Conservation (phyloP, 2,113 vertebrate genomes). For the Promerops cafer region DNA sequence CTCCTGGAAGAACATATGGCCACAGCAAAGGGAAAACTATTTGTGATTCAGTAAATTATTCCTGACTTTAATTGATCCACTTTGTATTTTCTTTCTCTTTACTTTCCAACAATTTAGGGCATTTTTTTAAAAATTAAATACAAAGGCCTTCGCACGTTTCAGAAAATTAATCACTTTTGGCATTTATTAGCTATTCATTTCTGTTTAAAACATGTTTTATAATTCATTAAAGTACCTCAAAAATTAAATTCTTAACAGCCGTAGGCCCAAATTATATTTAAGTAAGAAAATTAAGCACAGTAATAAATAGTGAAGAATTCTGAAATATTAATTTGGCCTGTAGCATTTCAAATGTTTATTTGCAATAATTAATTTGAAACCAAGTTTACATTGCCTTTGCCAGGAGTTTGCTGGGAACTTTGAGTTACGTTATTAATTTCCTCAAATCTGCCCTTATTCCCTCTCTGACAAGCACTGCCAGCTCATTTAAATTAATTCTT, state of each 20-base stretch:
- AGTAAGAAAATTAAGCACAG: slow-evolving; percentile 49
- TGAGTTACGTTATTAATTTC: neutral
- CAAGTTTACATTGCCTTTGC: slow-evolving; percentile 1
- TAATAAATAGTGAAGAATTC: slow-evolving; percentile 34
- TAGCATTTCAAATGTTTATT: slow-evolving; percentile 48
- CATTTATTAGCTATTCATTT: slow-evolving; percentile 42
- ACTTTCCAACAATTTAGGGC: slow-evolving; percentile 6
- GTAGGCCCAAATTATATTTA: slow-evolving; percentile 45
- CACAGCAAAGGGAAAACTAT: neutral
- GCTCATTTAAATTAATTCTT: neutral
- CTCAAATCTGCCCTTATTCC: neutral
- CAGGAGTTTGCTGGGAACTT: slow-evolving; percentile 11
- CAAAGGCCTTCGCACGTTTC: neutral
- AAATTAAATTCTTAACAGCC: slow-evolving; percentile 59
- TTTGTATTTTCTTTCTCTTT: neutral
- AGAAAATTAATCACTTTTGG: slow-evolving; percentile 58
- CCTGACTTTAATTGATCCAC: neutral
- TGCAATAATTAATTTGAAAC: slow-evolving; percentile 43
- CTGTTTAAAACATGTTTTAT: slow-evolving; percentile 49
- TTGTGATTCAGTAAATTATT: neutral
- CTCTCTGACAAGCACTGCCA: neutral
- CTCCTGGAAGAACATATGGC: fast-evolving
- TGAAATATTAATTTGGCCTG: slow-evolving; percentile 63
- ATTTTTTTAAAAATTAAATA: slow-evolving; percentile 16
- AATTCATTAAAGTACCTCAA: slow-evolving; percentile 62